A percentile compares a stretch with the other conserved stretches of the same genome.
These are phyloP conservation scores for Dascyllus trimaculatus DNA, from an alignment of 2,113 vertebrate genomes.

Conservation along the genomic window DNA sequence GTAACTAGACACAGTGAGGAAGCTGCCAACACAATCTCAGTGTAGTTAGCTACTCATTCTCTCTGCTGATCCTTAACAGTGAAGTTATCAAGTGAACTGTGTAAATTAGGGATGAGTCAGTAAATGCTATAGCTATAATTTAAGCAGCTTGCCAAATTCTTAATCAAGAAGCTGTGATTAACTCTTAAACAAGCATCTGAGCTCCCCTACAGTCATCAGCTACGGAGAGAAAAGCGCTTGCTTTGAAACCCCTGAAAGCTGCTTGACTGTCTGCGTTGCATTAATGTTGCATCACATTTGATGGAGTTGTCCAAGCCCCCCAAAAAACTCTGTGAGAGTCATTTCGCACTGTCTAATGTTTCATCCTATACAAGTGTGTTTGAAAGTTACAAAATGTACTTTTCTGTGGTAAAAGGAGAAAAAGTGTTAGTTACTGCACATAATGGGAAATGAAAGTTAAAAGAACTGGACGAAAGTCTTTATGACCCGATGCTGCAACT, in stretches of 20 bases:
- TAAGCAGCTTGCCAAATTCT: neutral
- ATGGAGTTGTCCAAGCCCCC: constrained; percentile 26
- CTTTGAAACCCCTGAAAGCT: constrained; percentile 27
- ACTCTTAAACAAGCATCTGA: neutral
- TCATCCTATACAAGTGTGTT: constrained; percentile 1
- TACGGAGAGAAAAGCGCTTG: neutral
- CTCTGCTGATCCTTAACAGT: neutral
- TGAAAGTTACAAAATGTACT: neutral
- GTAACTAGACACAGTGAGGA: too few species aligned
- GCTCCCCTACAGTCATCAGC: neutral
- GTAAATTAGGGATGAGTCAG: too few species aligned
- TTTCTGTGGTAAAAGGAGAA: too few species aligned
- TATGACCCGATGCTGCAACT: neutral
- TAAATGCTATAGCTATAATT: too few species aligned
- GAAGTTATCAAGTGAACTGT: neutral
- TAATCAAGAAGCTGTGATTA: neutral
- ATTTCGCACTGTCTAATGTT: constrained; percentile 14
- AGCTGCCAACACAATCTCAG: too few species aligned
- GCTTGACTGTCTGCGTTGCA: constrained; percentile 6
- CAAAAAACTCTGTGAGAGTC: neutral
- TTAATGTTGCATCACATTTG: constrained; percentile 45
- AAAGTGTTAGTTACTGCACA: too few species aligned
- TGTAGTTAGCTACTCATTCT: too few species aligned
- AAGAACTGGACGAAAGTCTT: too few species aligned
- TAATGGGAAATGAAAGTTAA: too few species aligned